Percentiles rank a stretch among this genome's conserved stretches.
Evolutionary conservation across 2,797 vertebrate genomes (phyloP).

Genomic region (Girardinus metallicus): DNA sequence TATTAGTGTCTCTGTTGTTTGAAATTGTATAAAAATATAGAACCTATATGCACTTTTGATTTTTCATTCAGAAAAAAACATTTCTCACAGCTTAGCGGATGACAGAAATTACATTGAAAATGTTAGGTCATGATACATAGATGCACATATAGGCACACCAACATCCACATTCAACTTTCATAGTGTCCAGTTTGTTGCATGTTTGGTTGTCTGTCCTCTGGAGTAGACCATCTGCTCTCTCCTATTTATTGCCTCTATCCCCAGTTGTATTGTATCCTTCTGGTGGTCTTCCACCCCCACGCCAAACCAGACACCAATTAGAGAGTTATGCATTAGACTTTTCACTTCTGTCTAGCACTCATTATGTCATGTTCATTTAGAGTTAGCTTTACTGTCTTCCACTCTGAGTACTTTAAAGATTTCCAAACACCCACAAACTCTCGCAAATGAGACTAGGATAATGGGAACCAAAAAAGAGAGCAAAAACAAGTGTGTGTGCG

Average conservation of each 20-base stretch:
- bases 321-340: constrained; percentile 77
- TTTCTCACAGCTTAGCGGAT: not conserved
- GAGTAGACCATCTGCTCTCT: constrained; percentile 82
- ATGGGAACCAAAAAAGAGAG: constrained; percentile 9
- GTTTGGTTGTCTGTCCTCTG: constrained; percentile 75
- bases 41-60: not conserved
- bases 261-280: constrained; percentile 81
- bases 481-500: rapidly evolving
- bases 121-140: not conserved
- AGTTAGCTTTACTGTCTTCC: constrained; percentile 53
- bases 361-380: constrained; percentile 73
- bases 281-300: constrained; percentile 80
- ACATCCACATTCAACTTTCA: constrained; percentile 51
- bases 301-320: constrained; percentile 84
- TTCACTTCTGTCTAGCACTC: constrained; percentile 72
- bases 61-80: not conserved
- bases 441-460: constrained; percentile 27
- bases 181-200: constrained; percentile 75
- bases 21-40: not conserved
- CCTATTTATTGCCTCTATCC: constrained; percentile 81
- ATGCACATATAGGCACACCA: constrained; percentile 14
- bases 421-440: constrained; percentile 43
- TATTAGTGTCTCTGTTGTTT: not conserved
- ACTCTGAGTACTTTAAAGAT: constrained; percentile 43
- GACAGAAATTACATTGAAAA: not conserved